Evolutionary conservation across 2,113 vertebrate species (phyloP), one percentile per base, ranked within the genome.

Genomic region (Mormoops blainvillei): DNA sequence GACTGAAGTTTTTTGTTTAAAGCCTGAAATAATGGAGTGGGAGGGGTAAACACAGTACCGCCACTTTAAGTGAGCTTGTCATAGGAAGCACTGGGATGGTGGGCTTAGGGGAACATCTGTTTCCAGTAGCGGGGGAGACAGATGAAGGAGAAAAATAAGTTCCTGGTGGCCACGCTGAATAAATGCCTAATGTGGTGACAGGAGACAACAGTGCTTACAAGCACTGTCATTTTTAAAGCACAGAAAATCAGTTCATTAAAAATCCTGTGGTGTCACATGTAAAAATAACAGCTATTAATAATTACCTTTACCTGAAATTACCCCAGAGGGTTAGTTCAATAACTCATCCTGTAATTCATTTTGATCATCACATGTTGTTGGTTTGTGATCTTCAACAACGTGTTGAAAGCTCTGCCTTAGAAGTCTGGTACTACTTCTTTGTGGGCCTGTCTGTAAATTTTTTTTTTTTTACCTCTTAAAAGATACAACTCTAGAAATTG

Each of bases 201-300:
- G 74, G 56, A 83, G 61, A 89, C 48, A 63, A 56, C 10, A 7
- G 18, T 56, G 74, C n/a, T 83, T 82, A 36, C 3, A 77, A 84
- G 41, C 6, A 54, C 0, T 48, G 76, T 67, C 28, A 65, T 82
- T 81, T 71, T 65, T 61, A 9, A 87, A 94, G 28, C 52, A 87
- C 0, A 71, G 52, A 92, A 96, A 61, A 87, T 67, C 65, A 76
- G 38, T 63, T 77, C 48, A 43, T 43, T 93, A 88, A 94, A 77
- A 94, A 77, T 71, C 45, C 58, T 43, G 16, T 33, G 33, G 43
- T 87, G 20, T 54, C 33, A 94, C 22, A 50, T 70, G 20, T 24
- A 54, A 96, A 96, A 94, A 22, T 61, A 81, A 96, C 67, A 48
- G 28, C 65, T 92, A 89, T 73, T 96, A 92, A 84, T 80, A 70